Evolutionary conservation across 2,888 invertebrate species (phyloP), one percentile per base, ranked within the genome.

Genomic region (Oeneis ivallda): DNA sequence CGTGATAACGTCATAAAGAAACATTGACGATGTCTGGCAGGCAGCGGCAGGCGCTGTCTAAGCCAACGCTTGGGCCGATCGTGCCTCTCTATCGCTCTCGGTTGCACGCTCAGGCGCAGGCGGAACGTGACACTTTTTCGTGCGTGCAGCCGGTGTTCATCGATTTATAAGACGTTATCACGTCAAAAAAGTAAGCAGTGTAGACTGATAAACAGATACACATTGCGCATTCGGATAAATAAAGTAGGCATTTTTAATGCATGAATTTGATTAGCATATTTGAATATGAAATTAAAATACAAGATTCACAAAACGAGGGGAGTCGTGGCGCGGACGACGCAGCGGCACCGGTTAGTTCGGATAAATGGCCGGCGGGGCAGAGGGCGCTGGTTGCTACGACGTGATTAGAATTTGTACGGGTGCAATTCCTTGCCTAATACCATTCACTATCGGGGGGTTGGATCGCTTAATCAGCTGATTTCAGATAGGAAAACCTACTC

Each of bases 381-480:
- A 74, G 78, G 77, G 76, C 75, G 77, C 77, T 79, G 77, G 77
- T 76, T 77, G 73, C 65, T 65, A 43, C 60, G 62, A 64, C 72
- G 72, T 72, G 72, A 72, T 73, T 71, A 71, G 73, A 73, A 72
- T 73, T 72, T 71, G 66, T 71, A 67, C 62, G 68, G 70, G 53
- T 68, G 66, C 72, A 62, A 63, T 65, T 63, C 47, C 58, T 57
- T 47, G 54, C 60, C 52, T 67, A 67, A 67, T 67, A 54, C 63
- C 45, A 66, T 54, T 10, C 59, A 32, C 47, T 45, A 49, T 63
- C 47, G 50, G 45, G 50, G 43, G 60, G 57, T 64, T 59, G 54
- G 64, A 60, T 49, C 39, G 56, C 69, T 68, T 72, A 52, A 69
- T 68, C 64, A 66, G 65, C 60, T 57, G 67, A 57, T 65, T 65